phyloP scores from a whole-genome alignment of 2,113 vertebrate genomes.

The Alethe diademata region DNA sequence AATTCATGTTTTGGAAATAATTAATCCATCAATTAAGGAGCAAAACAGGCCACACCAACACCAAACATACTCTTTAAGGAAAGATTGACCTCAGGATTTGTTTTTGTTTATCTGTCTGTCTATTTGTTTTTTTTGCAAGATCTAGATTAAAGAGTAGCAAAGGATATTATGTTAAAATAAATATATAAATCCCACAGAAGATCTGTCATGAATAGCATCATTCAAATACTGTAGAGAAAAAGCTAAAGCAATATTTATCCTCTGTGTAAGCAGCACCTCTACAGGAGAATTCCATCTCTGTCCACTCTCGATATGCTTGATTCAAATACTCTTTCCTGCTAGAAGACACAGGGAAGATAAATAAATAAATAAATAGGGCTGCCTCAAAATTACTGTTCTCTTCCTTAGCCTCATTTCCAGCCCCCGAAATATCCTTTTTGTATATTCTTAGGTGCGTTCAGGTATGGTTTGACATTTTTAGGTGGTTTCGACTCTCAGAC shows the following conservation, averaged over 20 bases:
- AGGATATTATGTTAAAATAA: background rate
- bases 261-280: background rate
- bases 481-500: background rate
- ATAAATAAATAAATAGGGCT: background rate
- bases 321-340: background rate
- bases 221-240: background rate
- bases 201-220: background rate
- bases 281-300: background rate
- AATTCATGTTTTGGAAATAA: background rate
- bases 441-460: background rate
- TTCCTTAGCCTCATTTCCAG: background rate
- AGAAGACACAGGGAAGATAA: background rate
- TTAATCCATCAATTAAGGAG: background rate
- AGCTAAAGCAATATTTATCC: background rate
- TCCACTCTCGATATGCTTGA: background rate
- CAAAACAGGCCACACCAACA: background rate
- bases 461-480: background rate
- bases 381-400: background rate
- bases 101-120: background rate
- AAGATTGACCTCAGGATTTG: background rate
- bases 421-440: background rate
- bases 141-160: background rate
- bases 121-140: background rate
- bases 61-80: background rate
- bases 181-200: background rate